phyloP scores from a whole-genome alignment of 2,797 vertebrate species.

The Avahi laniger region DNA sequence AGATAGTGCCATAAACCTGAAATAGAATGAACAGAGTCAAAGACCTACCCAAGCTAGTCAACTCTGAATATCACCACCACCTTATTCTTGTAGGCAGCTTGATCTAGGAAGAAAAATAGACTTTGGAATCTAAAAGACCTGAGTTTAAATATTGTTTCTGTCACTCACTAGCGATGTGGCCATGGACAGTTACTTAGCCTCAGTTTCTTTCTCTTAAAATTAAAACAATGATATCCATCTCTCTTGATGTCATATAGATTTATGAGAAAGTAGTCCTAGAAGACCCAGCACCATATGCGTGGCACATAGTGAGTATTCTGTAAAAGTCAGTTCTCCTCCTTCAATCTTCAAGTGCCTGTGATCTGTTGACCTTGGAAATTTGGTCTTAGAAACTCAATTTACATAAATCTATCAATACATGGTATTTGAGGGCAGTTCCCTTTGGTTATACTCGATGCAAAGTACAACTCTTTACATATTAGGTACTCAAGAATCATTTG shows the following conservation, averaged over 20 bases:
- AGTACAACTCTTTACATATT: background rate
- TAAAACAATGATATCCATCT: background rate
- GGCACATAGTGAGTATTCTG: background rate
- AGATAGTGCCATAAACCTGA: background rate
- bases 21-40: background rate
- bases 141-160: background rate
- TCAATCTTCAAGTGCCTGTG: background rate
- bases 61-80: background rate
- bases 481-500: background rate
- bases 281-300: background rate
- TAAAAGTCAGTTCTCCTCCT: background rate
- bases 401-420: background rate
- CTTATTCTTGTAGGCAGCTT: background rate
- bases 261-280: background rate
- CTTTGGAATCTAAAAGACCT: background rate
- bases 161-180: background rate
- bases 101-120: background rate
- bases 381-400: background rate
- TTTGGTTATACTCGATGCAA: background rate
- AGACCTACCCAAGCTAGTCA: background rate
- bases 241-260: background rate
- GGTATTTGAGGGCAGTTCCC: background rate
- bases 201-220: background rate
- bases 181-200: background rate
- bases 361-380: background rate